Evolutionary conservation across 1,140 invertebrate species (phyloP).

Genomic region (Saxidomus purpurata): DNA sequence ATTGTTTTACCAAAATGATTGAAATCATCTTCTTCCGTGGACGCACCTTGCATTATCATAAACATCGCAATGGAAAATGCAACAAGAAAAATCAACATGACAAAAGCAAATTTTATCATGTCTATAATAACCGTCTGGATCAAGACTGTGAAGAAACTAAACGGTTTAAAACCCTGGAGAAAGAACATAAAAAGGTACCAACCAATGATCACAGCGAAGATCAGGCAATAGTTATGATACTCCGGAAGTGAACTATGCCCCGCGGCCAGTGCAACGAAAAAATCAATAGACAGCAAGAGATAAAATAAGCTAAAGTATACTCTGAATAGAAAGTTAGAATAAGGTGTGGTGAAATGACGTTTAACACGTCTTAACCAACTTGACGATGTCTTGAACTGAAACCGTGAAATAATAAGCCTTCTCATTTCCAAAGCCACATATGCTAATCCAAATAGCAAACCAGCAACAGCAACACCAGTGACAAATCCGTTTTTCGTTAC

Average conservation of each 20-base stretch:
- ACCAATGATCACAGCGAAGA: constrained; percentile 68
- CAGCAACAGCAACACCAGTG: neutral
- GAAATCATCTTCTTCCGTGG: neutral
- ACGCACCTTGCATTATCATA: neutral
- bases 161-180: constrained; percentile 57
- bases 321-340: constrained; percentile 45
- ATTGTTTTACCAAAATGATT: neutral
- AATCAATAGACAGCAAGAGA: constrained; percentile 69
- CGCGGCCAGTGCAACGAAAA: neutral
- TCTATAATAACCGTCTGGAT: constrained; percentile 68
- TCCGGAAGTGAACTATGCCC: neutral
- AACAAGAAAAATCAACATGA: neutral
- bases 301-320: constrained; percentile 67
- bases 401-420: neutral
- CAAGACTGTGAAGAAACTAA: constrained; percentile 74
- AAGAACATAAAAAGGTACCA: constrained; percentile 74
- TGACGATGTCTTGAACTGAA: neutral
- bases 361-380: neutral
- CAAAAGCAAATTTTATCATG: neutral
- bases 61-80: constrained; percentile 8
- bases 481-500: neutral
- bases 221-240: constrained; percentile 39
- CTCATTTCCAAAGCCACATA: neutral
- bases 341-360: neutral
- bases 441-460: neutral